phyloP scores from a whole-genome alignment of 2,888 invertebrate species.

The Clanis bilineata region DNA sequence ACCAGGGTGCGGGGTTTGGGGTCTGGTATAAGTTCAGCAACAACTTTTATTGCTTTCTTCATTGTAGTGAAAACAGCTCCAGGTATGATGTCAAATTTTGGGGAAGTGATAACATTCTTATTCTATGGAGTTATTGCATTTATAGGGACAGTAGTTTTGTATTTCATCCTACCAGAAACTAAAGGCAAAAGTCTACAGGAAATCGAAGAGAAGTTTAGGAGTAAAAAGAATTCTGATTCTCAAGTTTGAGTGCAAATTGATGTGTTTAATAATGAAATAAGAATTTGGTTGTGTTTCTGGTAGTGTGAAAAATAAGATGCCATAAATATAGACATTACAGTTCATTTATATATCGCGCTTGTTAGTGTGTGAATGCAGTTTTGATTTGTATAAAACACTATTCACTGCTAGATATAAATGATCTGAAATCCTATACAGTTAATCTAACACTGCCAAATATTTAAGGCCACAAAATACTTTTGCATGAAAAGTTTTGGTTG shows the following conservation, averaged over 20 bases:
- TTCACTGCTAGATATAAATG: too few species aligned
- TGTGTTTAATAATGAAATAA: neutral
- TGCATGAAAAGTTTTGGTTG: too few species aligned
- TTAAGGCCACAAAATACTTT: too few species aligned
- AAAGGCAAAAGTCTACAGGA: slow-evolving; percentile 86
- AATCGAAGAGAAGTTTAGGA: slow-evolving; percentile 83
- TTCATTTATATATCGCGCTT: too few species aligned
- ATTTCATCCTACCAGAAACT: slow-evolving; percentile 85
- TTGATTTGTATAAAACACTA: too few species aligned
- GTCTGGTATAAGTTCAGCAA: slow-evolving; percentile 85
- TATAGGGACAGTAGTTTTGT: slow-evolving; percentile 81
- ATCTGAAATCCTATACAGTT: too few species aligned
- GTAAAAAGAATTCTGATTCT: slow-evolving; percentile 44
- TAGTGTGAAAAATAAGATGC: neutral
- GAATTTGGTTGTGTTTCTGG: neutral
- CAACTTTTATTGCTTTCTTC: slow-evolving; percentile 85
- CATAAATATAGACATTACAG: too few species aligned
- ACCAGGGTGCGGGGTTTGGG: slow-evolving; percentile 84
- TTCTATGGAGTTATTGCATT: slow-evolving; percentile 83
- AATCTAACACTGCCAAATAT: too few species aligned
- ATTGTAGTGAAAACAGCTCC: slow-evolving; percentile 86
- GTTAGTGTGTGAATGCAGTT: too few species aligned
- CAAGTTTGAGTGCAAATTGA: slow-evolving; percentile 32
- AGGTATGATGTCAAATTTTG: slow-evolving; percentile 79
- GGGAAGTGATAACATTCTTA: slow-evolving; percentile 84